Evolutionary conservation across 2,888 invertebrate species (phyloP), one percentile per base, ranked within the genome.

Genomic region (Fragum sueziense): DNA sequence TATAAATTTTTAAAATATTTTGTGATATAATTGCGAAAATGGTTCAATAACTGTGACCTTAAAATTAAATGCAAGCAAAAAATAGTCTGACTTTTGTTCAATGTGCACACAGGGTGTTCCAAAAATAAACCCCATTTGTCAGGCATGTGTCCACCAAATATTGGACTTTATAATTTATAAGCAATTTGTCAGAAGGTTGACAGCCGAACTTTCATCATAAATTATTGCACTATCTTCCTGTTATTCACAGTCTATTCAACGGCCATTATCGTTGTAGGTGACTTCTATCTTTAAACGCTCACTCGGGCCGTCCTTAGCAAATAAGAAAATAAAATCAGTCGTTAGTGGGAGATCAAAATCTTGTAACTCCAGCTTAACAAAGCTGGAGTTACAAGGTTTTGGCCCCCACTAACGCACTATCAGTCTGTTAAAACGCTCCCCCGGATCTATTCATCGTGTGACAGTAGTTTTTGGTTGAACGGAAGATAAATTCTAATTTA

Each of bases 111-210:
- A 31, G 22, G 41, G 65, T 65, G 33, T 37, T 70, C 70, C 34
- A 52, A 54, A 70, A 70, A 52, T 70, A 54, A 54, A 52, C 14
- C 20, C 34, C 52, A 34, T 70, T 54, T 70, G 70, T 70, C 70
- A 54, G 34, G 33, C 70, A 31, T 29, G 33, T 52, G 54, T 54
- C 54, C 52, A 31, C 1, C 11, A 17, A 54, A 29, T 70, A 54
- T 70, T 70, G 51, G 70, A 67, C 72, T 33, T 74, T 74, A 33
- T 47, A 70, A 83, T 83, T 83, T 83, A 76, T 81, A 79, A 57
- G 31, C 79, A 54, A 83, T 85, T 83, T 79, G 77, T 85, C 83
- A 81, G 74, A 4, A 14, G 65, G 79, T 65, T 84, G 84, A 84
- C 79, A 81, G 81, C 75, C 70, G 34, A 65, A 72, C 68, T 72